Conservation (phyloP, 1,140 invertebrate species). For the Sminthurides bifidus region DNA sequence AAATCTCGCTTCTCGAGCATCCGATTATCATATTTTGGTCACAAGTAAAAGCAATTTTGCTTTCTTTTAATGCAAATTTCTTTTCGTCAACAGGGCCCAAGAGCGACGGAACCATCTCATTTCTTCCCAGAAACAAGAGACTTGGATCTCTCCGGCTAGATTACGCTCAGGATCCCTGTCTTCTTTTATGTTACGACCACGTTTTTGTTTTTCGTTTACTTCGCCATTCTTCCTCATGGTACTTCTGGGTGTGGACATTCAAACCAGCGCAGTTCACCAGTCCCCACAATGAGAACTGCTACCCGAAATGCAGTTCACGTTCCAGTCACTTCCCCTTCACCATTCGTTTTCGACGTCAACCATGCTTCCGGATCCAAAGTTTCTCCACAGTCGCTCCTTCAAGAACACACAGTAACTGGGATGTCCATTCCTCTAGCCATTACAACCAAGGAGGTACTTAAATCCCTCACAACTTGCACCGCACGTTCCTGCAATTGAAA, state of each 20-base stretch:
- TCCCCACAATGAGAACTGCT: background rate
- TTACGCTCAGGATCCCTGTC: slow-evolving; percentile 1
- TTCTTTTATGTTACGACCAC: background rate
- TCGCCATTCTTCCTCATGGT: background rate
- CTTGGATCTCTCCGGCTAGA: background rate
- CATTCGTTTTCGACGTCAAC: slow-evolving; percentile 2
- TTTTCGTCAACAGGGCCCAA: background rate
- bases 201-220: slow-evolving; percentile 4
- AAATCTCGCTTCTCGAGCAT: too few relatives aligned
- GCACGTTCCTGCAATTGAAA: too few relatives aligned
- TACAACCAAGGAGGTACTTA: slow-evolving; percentile 4
- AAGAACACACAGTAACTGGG: background rate
- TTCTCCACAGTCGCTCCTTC: background rate
- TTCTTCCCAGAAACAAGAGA: background rate
- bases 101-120: slow-evolving; percentile 1
- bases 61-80: background rate
- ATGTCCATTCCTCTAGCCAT: background rate
- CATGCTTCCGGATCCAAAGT: background rate
- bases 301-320: background rate
- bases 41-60: background rate
- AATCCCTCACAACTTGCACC: too few relatives aligned
- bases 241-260: slow-evolving; percentile 6
- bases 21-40: too few relatives aligned
- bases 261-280: background rate
- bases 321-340: background rate